Conservation (phyloP, 2,888 invertebrate species). For the Machimus rusticus region DNA sequence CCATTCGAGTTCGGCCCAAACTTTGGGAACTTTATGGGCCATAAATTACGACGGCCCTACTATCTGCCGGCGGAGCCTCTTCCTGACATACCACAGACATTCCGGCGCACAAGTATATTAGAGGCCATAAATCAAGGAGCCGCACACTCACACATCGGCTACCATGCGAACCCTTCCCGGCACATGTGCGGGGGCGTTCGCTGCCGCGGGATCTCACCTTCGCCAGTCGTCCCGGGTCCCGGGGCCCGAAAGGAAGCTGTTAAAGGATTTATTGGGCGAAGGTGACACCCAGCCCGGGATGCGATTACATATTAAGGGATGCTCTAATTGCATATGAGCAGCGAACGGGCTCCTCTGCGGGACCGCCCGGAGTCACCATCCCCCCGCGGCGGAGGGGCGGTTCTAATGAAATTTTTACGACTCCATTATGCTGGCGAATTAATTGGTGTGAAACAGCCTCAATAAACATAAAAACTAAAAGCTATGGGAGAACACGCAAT, state of each 20-base stretch:
- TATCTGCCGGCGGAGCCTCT: not conserved
- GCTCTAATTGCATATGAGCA: conserved; percentile 33
- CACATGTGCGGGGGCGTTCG: not conserved
- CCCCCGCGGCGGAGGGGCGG: not conserved
- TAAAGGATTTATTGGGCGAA: conserved; percentile 33
- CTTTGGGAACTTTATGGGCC: conserved; percentile 24
- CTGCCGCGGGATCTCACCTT: not conserved
- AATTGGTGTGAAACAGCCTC: conserved; percentile 38
- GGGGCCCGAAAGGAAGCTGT: conserved; percentile 14
- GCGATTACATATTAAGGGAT: conserved; percentile 29
- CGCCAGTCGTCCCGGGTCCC: not conserved
- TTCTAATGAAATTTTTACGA: conserved; percentile 37
- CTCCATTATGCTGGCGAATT: conserved; percentile 24
- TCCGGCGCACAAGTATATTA: conserved; percentile 36
- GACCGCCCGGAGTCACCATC: not conserved
- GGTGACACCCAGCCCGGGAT: conserved; percentile 26
- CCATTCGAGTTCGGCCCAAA: conserved; percentile 1
- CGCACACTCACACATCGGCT: not conserved
- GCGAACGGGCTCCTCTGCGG: not conserved
- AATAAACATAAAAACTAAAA: conserved; percentile 40
- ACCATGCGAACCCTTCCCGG: conserved; percentile 16
- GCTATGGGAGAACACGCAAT: conserved; percentile 35
- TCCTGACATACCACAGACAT: conserved; percentile 37
- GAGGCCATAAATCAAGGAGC: conserved; percentile 21
- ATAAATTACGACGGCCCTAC: conserved; percentile 20